Evolutionary conservation across 2,888 invertebrate species (phyloP), one percentile per base, ranked within the genome.

Genomic region (Erebia ligea): DNA sequence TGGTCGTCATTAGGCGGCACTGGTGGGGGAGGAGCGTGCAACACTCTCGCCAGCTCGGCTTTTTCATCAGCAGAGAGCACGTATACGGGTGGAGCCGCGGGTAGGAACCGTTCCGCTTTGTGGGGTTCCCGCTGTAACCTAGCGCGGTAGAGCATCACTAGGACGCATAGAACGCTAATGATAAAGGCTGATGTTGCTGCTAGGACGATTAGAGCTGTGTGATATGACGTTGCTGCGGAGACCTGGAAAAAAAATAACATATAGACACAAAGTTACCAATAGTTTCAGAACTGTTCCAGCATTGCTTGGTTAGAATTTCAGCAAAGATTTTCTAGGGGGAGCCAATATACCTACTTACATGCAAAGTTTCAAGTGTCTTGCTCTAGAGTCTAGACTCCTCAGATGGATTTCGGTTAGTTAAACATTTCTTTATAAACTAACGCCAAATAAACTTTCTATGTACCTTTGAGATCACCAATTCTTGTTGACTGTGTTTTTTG

Each of bases 181-280:
- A 97, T 94, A 81, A 97, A 97, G 0, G 97, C 96, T 5, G 97
- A 97, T 9, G 96, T 96, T 0, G 96, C 96, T 34, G 96, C 96
- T 67, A 97, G 92, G 17, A 97, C 96, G 78, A 97, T 95, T 21
- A 97, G 93, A 57, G 96, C 96, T 13, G 97, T 95, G 83, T 97
- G 97, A 81, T 97, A 96, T 0, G 96, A 95, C 9, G 95, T 95
- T 40, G 95, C 93, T 42, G 95, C 93, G n/a, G 95, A 95, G 13
- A 94, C 93, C 94, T 94, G 61, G 9, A 45, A 67, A 40, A 66
- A 10, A 15, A 48, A 17, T 11, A 50, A 15, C 9, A 11, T 3
- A 17, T n/a, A 17, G 10, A 1, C 1, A 50, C 50, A 48, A 34
- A 1, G 11, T 3, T 61, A 25, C 25, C 25, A 25, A 25, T 25